phyloP scores from a whole-genome alignment of 1,140 invertebrate species.

The Drosophila watanabei region DNA sequence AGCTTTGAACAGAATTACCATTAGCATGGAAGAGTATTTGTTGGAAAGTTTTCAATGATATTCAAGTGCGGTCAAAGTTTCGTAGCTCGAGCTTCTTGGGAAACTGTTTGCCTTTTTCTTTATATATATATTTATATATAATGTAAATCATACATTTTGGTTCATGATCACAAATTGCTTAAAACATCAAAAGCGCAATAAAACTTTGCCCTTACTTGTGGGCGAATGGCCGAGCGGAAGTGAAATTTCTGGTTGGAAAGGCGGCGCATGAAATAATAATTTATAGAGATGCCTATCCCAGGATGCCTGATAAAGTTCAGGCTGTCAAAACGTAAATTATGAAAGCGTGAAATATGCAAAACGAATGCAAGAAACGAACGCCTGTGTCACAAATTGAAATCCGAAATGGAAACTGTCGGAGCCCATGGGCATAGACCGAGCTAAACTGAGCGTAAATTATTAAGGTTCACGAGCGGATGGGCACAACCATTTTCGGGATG shows the following conservation, averaged over 20 bases:
- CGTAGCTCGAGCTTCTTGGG: slow-evolving; percentile 7
- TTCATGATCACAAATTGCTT: slow-evolving; percentile 25
- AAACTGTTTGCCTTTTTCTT: background rate
- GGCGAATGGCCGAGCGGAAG: background rate
- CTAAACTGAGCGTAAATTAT: slow-evolving; percentile 52
- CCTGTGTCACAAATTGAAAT: slow-evolving; percentile 41
- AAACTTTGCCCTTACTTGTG: slow-evolving; percentile 23
- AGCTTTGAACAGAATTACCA: background rate
- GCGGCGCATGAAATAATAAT: slow-evolving; percentile 42
- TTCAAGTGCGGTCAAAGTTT: slow-evolving; percentile 36
- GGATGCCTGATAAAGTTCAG: slow-evolving; percentile 25
- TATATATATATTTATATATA: background rate
- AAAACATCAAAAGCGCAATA: slow-evolving; percentile 49
- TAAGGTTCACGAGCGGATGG: slow-evolving; percentile 36
- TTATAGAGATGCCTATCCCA: slow-evolving; percentile 23
- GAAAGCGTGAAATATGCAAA: slow-evolving; percentile 53
- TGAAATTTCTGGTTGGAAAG: background rate
- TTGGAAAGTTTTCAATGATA: slow-evolving; percentile 20
- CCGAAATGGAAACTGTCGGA: slow-evolving; percentile 25
- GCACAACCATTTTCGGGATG: slow-evolving; percentile 19
- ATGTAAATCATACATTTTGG: slow-evolving; percentile 5
- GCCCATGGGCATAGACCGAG: slow-evolving; percentile 30
- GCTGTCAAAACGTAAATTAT: slow-evolving; percentile 51
- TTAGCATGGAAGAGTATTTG: slow-evolving; percentile 7
- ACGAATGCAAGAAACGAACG: slow-evolving; percentile 20